A percentile compares a stretch with the other conserved stretches of the same genome.
phyloP scores from a whole-genome alignment of 2,113 vertebrate species.

The Poeciliopsis turrubarensis region DNA sequence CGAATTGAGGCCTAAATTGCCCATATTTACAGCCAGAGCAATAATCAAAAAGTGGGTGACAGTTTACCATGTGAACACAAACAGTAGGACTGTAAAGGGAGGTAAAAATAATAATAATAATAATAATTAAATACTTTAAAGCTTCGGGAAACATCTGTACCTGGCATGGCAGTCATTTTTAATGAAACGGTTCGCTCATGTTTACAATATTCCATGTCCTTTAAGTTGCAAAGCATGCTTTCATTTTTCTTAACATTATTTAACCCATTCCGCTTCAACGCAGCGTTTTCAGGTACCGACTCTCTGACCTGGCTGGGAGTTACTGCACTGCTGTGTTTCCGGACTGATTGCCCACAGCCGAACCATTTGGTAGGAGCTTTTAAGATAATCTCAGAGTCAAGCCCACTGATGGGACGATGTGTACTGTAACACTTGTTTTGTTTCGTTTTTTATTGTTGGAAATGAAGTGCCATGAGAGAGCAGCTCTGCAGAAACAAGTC shows the following conservation, averaged over 20 bases:
- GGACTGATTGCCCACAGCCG: constrained; percentile 14
- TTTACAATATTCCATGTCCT: background rate
- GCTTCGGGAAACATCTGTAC: background rate
- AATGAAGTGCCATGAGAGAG: constrained; percentile 54
- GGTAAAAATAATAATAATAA: too few species aligned
- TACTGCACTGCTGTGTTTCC: constrained; percentile 29
- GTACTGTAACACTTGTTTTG: constrained; percentile 26
- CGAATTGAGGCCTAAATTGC: background rate
- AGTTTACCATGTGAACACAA: background rate
- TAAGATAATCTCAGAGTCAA: constrained; percentile 5
- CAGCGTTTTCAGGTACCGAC: background rate
- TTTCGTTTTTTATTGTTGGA: constrained; percentile 13
- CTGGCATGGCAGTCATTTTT: background rate
- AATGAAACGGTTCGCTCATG: background rate
- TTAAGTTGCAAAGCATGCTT: background rate
- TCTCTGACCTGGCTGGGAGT: constrained; percentile 14
- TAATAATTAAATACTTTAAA: background rate
- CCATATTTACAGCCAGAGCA: background rate
- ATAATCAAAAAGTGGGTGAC: background rate
- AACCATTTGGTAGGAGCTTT: constrained; percentile 30
- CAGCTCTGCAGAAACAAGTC: constrained; percentile 47
- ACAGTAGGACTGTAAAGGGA: background rate
- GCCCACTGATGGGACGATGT: constrained; percentile 5
- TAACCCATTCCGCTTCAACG: background rate
- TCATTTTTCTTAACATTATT: background rate